Evolutionary conservation across 2,888 invertebrate genomes (phyloP).

Genomic region (Protodeltote pygarga): DNA sequence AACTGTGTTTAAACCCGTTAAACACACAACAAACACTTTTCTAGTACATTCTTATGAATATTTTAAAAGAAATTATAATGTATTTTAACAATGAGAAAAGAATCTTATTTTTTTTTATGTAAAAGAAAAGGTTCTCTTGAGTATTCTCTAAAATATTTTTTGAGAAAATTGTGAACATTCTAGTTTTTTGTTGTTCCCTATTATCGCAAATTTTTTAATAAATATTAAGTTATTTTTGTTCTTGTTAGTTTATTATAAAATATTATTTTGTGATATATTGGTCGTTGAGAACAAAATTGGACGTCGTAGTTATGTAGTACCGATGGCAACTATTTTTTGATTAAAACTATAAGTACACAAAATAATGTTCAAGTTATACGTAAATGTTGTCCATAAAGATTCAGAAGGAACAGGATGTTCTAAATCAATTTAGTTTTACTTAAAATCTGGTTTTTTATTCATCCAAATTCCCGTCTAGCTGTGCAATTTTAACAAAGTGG

Average conservation of each 20-base stretch:
- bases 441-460: too few relatives aligned
- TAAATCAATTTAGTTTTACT: too few relatives aligned
- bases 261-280: constrained; percentile 13
- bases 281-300: constrained; percentile 1
- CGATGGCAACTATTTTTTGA: too few relatives aligned
- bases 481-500: background rate
- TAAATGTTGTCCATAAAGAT: too few relatives aligned
- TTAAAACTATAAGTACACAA: too few relatives aligned
- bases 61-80: constrained; percentile 27
- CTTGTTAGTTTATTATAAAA: constrained; percentile 3
- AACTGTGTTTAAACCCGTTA: constrained; percentile 19
- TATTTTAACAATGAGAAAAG: constrained; percentile 26
- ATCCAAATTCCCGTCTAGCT: too few relatives aligned
- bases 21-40: constrained; percentile 17
- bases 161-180: background rate
- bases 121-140: background rate
- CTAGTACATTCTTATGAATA: constrained; percentile 26
- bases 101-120: constrained; percentile 12
- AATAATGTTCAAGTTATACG: too few relatives aligned
- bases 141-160: constrained; percentile 4
- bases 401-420: too few relatives aligned
- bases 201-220: background rate
- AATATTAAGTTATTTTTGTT: constrained; percentile 5
- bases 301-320: background rate
- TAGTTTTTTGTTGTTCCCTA: background rate